phyloP scores from a whole-genome alignment of 1,140 invertebrate genomes.

The Centruroides vittatus region DNA sequence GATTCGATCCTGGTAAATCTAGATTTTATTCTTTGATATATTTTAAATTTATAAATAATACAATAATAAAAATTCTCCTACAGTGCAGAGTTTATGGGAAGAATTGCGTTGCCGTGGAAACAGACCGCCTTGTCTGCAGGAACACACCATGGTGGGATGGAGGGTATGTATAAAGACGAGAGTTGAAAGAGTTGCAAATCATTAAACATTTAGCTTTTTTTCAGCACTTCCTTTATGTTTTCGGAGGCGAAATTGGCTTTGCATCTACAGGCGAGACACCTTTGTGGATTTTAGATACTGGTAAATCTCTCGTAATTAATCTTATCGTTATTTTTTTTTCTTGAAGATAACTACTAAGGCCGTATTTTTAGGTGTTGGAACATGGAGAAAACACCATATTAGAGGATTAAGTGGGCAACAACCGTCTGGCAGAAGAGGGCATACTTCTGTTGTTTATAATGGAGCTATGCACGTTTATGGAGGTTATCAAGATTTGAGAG shows the following conservation, averaged over 20 bases:
- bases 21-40: not conserved
- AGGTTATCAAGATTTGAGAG: constrained; percentile 72
- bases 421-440: constrained; percentile 62
- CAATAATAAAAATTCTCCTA: not conserved
- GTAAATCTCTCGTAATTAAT: constrained; percentile 29
- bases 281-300: constrained; percentile 73
- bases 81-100: constrained; percentile 31
- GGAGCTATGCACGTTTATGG: constrained; percentile 74
- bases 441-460: constrained; percentile 61
- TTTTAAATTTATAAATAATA: not conserved
- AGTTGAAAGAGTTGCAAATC: too few relatives aligned
- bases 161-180: constrained; percentile 19
- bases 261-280: constrained; percentile 62
- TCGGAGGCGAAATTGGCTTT: constrained; percentile 75
- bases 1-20: constrained; percentile 58
- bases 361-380: not conserved
- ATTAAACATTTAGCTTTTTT: constrained; percentile 19
- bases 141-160: constrained; percentile 60
- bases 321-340: too few relatives aligned
- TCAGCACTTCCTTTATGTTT: constrained; percentile 60
- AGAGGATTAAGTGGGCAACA: constrained; percentile 26
- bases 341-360: too few relatives aligned
- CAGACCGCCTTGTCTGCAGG: constrained; percentile 59
- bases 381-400: constrained; percentile 32
- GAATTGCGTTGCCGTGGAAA: constrained; percentile 38